phyloP scores from a whole-genome alignment of 2,113 vertebrate species.

The Eidolon helvum region DNA sequence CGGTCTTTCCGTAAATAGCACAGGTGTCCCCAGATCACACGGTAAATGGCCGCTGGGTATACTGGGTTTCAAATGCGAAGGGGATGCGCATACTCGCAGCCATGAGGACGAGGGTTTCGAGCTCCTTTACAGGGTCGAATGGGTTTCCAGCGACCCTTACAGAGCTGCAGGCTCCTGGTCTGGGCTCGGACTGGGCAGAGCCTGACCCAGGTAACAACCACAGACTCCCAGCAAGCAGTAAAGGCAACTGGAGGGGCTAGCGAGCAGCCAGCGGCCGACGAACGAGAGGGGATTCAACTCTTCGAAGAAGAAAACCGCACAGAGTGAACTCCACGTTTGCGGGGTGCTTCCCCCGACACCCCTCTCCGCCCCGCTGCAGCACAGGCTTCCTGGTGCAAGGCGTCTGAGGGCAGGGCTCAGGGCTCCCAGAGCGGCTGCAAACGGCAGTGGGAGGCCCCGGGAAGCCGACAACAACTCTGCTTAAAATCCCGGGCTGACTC shows the following conservation, averaged over 20 bases:
- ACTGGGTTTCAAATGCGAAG: not conserved
- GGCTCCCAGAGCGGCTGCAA: not conserved
- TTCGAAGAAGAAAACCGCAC: not conserved
- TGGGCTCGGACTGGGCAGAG: not conserved
- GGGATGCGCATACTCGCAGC: not conserved
- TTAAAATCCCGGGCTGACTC: not conserved
- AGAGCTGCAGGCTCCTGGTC: not conserved
- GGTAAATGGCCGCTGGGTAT: no score
- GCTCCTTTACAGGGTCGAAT: not conserved
- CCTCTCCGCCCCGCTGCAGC: rapidly evolving
- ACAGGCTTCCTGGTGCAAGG: no score
- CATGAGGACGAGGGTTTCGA: not conserved
- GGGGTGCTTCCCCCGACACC: rapidly evolving
- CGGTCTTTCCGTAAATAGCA: not conserved
- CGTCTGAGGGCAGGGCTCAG: not conserved
- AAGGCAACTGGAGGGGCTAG: not conserved
- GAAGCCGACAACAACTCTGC: not conserved
- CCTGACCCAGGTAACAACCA: not conserved
- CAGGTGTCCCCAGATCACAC: not conserved
- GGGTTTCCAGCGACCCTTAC: not conserved
- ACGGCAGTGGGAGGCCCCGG: not conserved
- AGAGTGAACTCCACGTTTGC: rapidly evolving
- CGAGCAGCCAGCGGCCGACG: not conserved
- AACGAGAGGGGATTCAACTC: not conserved
- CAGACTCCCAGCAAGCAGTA: not conserved